Percentiles rank a stretch among this genome's conserved stretches.
phyloP scores from a whole-genome alignment of 2,888 invertebrate genomes.

The Eilema depressum region DNA sequence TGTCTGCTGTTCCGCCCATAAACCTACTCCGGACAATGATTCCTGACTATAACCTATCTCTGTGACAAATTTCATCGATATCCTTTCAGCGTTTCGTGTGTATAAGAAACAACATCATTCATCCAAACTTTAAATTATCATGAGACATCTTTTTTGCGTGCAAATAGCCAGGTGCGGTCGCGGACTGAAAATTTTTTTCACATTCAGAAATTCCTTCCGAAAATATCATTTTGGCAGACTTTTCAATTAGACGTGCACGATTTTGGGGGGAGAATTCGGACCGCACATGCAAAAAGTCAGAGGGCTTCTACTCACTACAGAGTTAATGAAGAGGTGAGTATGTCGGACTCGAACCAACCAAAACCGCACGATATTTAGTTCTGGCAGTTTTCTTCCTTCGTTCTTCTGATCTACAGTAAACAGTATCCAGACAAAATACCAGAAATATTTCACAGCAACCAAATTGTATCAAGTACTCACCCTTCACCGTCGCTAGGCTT shows the following conservation, averaged over 20 bases:
- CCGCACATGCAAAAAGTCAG: no score
- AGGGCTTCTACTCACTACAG: no score
- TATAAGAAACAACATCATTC: no score
- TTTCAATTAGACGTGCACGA: no score
- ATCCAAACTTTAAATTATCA: no score
- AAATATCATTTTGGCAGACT: no score
- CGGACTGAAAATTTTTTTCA: no score
- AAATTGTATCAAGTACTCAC: constrained; percentile 76
- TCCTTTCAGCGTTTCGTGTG: not conserved
- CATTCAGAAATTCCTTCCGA: no score
- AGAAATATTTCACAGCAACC: not conserved
- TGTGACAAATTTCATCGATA: not conserved
- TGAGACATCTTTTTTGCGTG: not conserved
- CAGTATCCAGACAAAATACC: not conserved
- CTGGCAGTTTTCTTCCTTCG: not conserved
- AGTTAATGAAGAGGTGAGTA: not conserved
- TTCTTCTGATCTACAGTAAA: not conserved
- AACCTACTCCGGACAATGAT: not conserved
- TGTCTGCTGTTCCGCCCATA: not conserved
- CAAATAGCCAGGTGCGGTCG: no score
- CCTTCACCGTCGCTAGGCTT: constrained; percentile 95
- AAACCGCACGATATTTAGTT: not conserved
- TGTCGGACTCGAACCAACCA: not conserved
- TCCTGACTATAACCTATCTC: no score
- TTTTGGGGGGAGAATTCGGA: no score